These are phyloP conservation scores for Sebastes taczanowskii DNA, from an alignment of 2,797 vertebrate genomes.

Conservation along the genomic window DNA sequence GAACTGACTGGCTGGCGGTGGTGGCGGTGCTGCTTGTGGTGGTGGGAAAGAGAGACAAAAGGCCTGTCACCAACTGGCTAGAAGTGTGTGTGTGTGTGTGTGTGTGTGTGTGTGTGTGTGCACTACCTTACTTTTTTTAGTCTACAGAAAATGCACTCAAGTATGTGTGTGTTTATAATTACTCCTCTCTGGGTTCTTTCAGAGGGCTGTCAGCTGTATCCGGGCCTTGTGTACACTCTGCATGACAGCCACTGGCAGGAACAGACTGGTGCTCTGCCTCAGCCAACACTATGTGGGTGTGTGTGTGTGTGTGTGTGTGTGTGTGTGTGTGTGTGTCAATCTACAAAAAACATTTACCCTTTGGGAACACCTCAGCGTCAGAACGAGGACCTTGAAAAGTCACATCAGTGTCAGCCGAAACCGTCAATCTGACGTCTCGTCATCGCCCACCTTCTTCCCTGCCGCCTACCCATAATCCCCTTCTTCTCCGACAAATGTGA, in stretches of 20 bases:
- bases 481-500: conserved; percentile 10
- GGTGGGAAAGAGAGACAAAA: conserved; percentile 25
- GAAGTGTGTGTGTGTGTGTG: conserved; percentile 17
- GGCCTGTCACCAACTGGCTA: conserved; percentile 33
- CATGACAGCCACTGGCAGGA: conserved; percentile 42
- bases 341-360: conserved; percentile 14
- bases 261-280: conserved; percentile 9
- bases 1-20: conserved; percentile 11
- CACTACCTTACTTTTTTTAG: neutral
- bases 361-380: neutral
- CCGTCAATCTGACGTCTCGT: neutral
- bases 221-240: conserved; percentile 30
- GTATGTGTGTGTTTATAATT: conserved; percentile 50
- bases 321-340: neutral
- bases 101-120: neutral
- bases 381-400: conserved; percentile 29
- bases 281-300: conserved; percentile 21
- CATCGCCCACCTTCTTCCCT: neutral
- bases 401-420: neutral
- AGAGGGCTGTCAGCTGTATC: conserved; percentile 44
- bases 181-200: conserved; percentile 37
- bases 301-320: neutral
- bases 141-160: conserved; percentile 1
- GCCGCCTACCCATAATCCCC: conserved; percentile 12
- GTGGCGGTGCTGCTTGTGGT: neutral